phyloP scores from a whole-genome alignment of 2,797 vertebrate species.

The Catamblyrhynchus diadema region DNA sequence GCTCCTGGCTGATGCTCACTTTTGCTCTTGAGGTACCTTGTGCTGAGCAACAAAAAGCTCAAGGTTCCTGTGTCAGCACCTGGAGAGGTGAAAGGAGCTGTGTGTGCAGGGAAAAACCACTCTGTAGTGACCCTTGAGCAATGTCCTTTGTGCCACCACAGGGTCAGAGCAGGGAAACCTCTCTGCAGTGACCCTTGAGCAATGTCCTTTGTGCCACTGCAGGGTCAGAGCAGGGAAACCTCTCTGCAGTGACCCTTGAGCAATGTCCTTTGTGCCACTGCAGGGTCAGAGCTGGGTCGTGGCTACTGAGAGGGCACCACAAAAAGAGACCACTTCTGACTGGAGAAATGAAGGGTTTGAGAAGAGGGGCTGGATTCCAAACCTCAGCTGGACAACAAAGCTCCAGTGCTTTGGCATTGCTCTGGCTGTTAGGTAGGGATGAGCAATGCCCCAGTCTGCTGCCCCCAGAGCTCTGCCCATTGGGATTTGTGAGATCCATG shows the following conservation, averaged over 20 bases:
- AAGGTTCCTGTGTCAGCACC: rapidly evolving
- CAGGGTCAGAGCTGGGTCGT: background rate
- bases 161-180: too few relatives aligned
- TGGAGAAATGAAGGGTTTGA: background rate
- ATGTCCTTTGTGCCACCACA: background rate
- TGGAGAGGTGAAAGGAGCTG: background rate
- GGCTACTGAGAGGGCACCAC: background rate
- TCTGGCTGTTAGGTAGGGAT: background rate
- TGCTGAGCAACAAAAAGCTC: background rate
- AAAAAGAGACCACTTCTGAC: background rate
- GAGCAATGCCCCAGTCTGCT: background rate
- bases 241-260: too few relatives aligned
- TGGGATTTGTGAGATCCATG: background rate
- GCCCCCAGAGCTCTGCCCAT: background rate
- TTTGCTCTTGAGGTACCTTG: background rate
- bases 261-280: background rate
- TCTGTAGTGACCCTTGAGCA: background rate
- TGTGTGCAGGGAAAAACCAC: background rate
- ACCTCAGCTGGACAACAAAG: background rate
- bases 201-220: background rate
- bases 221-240: too few relatives aligned
- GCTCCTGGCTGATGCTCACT: background rate
- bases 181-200: background rate
- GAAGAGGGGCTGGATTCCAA: background rate
- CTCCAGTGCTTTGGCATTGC: background rate